These are phyloP conservation scores for Hedychridium roseum DNA, from an alignment of 2,888 invertebrate species.

Conservation along the genomic window DNA sequence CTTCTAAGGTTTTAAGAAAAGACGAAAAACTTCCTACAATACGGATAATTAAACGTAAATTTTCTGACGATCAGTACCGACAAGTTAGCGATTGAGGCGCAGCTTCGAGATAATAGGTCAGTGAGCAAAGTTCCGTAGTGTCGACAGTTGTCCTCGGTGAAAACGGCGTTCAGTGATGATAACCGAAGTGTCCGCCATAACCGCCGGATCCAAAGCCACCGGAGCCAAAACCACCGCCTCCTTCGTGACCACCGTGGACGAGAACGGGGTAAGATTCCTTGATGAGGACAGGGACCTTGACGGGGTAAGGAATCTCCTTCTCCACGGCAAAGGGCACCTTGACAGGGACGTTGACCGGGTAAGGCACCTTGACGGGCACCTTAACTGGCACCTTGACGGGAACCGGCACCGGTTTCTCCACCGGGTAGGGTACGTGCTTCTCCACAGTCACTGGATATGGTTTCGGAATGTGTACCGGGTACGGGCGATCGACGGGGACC, in stretches of 20 bases:
- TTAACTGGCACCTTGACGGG: constrained; percentile 50
- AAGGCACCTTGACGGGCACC: constrained; percentile 51
- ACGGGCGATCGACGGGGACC: constrained; percentile 51
- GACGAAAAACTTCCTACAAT: too few species aligned
- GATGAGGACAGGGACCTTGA: constrained; percentile 38
- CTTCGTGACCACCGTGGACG: constrained; percentile 35
- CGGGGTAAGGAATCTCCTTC: constrained; percentile 42
- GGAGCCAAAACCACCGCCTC: constrained; percentile 22
- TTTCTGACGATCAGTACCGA: too few species aligned
- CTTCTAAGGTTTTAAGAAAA: too few species aligned
- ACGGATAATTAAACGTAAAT: too few species aligned
- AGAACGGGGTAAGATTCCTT: constrained; percentile 52
- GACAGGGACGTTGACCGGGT: constrained; percentile 46
- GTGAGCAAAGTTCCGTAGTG: too few species aligned
- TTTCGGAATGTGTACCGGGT: constrained; percentile 46
- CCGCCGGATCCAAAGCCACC: constrained; percentile 11
- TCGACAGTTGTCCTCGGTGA: too few species aligned
- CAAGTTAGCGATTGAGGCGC: too few species aligned
- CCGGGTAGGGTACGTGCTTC: constrained; percentile 45
- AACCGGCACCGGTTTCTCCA: constrained; percentile 54
- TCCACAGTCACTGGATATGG: constrained; percentile 52
- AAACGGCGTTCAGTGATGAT: too few species aligned
- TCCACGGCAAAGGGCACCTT: constrained; percentile 47
- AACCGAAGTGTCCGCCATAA: too few species aligned
- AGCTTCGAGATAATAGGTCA: too few species aligned